A percentile compares a stretch with the other conserved stretches of the same genome.
Evolutionary conservation across 2,888 invertebrate species (phyloP).

Genomic region (Eristalis tenax): DNA sequence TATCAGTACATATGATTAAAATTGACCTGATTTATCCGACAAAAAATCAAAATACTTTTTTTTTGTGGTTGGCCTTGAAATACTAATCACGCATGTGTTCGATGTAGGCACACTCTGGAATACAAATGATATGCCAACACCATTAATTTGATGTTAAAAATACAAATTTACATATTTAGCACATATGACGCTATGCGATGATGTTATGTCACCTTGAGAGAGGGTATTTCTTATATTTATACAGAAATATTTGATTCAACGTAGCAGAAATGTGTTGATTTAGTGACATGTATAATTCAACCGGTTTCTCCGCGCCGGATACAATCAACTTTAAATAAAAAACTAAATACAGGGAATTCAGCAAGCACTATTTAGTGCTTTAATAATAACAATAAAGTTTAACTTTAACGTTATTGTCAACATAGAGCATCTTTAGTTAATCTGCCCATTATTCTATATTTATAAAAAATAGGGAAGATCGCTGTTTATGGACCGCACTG

Average conservation of each 20-base stretch:
- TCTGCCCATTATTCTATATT: too few relatives aligned
- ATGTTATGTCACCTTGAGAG: neutral
- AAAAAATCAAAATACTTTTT: neutral
- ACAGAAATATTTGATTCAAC: neutral
- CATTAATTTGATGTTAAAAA: conserved; percentile 4
- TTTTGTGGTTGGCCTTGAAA: conserved; percentile 41
- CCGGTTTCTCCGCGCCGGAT: too few relatives aligned
- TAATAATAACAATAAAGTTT: too few relatives aligned
- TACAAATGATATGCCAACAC: conserved; percentile 16
- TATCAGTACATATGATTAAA: neutral
- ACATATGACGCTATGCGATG: conserved; percentile 1
- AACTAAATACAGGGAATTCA: too few relatives aligned
- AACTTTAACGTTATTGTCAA: too few relatives aligned
- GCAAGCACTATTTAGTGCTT: too few relatives aligned
- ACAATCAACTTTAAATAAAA: too few relatives aligned
- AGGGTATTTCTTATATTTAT: neutral
- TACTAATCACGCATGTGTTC: neutral
- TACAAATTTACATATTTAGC: conserved; percentile 39
- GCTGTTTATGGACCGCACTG: too few relatives aligned
- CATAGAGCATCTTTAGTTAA: too few relatives aligned
- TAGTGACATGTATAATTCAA: too few relatives aligned
- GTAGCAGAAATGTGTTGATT: too few relatives aligned
- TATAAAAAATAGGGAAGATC: too few relatives aligned
- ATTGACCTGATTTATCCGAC: neutral
- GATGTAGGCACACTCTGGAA: neutral